These are phyloP conservation scores for Solen grandis DNA, from an alignment of 1,140 invertebrate genomes.

Conservation along the genomic window DNA sequence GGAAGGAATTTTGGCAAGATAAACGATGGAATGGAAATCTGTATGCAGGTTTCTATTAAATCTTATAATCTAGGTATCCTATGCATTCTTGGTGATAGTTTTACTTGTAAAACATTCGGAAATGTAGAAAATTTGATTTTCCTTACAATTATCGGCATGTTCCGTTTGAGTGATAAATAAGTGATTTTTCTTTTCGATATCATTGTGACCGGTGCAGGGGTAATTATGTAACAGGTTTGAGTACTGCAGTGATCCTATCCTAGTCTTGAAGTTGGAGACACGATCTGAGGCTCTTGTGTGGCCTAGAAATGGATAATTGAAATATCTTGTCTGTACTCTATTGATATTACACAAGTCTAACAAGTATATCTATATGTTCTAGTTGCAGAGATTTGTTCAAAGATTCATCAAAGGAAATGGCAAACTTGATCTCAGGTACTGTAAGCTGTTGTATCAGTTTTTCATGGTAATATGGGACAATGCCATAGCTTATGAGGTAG, in stretches of 20 bases:
- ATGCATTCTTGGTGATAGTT: too few species aligned
- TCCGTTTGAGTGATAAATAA: too few species aligned
- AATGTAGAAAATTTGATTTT: too few species aligned
- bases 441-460: constrained; percentile 7
- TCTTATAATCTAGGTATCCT: too few species aligned
- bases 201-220: too few species aligned
- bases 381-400: constrained; percentile 55
- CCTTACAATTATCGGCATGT: too few species aligned
- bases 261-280: constrained; percentile 45
- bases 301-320: constrained; percentile 57
- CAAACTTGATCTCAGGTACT: constrained; percentile 6
- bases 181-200: too few species aligned
- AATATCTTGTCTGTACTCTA: constrained; percentile 55
- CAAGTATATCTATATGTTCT: constrained; percentile 61
- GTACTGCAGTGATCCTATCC: constrained; percentile 19
- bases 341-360: constrained; percentile 50
- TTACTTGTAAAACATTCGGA: too few species aligned
- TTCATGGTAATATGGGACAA: constrained; percentile 31
- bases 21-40: too few species aligned
- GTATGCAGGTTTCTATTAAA: too few species aligned
- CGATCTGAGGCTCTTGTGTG: constrained; percentile 58
- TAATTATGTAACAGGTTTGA: constrained; percentile 56
- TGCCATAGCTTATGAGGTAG: constrained; percentile 37
- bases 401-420: constrained; percentile 63
- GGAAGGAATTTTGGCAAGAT: too few species aligned